A percentile compares a stretch with the other conserved stretches of the same genome.
These are phyloP conservation scores for Megalops cyprinoides DNA, from an alignment of 2,797 vertebrate species.

Conservation along the genomic window DNA sequence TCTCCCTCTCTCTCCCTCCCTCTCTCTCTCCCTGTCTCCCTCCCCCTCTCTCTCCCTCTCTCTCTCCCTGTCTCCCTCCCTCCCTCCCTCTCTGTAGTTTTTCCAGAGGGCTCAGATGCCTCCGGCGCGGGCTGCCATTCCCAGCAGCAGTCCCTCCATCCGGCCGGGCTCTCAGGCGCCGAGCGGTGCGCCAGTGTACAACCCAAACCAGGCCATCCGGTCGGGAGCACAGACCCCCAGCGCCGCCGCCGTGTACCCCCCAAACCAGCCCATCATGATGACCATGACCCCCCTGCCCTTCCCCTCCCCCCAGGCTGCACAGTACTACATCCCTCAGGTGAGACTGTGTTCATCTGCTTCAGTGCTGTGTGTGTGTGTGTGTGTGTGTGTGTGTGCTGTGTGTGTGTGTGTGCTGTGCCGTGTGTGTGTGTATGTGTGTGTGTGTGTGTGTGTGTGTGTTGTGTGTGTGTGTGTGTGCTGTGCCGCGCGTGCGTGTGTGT, in stretches of 20 bases:
- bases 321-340: slow-evolving; percentile 98
- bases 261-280: slow-evolving; percentile 98
- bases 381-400: neutral
- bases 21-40: slow-evolving; percentile 27
- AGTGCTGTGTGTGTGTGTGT: neutral
- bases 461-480: neutral
- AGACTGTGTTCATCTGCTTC: slow-evolving; percentile 15
- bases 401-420: too few relatives aligned
- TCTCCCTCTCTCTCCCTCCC: neutral
- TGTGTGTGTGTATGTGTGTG: neutral
- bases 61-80: neutral
- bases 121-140: slow-evolving; percentile 87
- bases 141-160: slow-evolving; percentile 87
- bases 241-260: slow-evolving; percentile 84
- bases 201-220: slow-evolving; percentile 91
- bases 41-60: slow-evolving; percentile 6
- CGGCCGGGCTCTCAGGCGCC: slow-evolving; percentile 89
- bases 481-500: too few relatives aligned
- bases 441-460: neutral
- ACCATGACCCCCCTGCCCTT: slow-evolving; percentile 95
- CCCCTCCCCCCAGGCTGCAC: slow-evolving; percentile 89
- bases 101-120: slow-evolving; percentile 96
- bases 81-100: slow-evolving; percentile 74
- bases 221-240: slow-evolving; percentile 86
- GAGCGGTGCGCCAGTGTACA: slow-evolving; percentile 83